Evolutionary conservation across 2,888 invertebrate species (phyloP), one percentile per base, ranked within the genome.

Genomic region (Synergus laeviventris): DNA sequence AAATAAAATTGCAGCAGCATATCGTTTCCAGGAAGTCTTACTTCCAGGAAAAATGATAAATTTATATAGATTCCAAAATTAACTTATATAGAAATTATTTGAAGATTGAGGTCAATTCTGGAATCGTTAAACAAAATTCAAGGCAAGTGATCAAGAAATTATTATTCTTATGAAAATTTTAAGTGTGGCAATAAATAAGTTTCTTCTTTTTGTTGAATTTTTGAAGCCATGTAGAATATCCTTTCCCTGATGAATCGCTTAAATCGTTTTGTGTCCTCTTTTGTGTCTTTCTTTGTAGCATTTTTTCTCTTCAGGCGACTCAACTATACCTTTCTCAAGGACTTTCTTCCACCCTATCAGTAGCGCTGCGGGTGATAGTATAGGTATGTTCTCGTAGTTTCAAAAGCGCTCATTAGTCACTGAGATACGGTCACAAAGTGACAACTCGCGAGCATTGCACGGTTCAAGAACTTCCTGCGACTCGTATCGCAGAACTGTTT

Each of bases 341-440:
- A 31, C 70, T 70, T 70, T 49, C 49, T 49, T 70, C n/a, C 70
- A 70, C 21, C 49, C 31, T 70, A 70, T 70, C 70, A 49, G 70
- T 45, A 70, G 12, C 31, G 21, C 49, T 70, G 49, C 49, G 16
- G 24, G 42, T 66, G 70, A 70, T 70, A 70, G 49, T 70, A 7
- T 70, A 49, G 24, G 78, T 79, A 75, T 16, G 78, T 81, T 78
- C 81, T 80, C 79, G 79, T 81, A 79, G 81, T 87, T 87, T 85
- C 84, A 86, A 88, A 87, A 87, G 85, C 86, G 84, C 88, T 88
- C 87, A 88, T 88, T 88, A 88, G 88, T 87, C 88, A 87, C 82
- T 81, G 85, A 86, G 88, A 88, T 88, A 87, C 86, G 86, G 86
- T 86, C 86, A 84, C 87, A 84, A 85, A 85, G 86, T 87, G 87